Evolutionary conservation across 2,113 vertebrate genomes (phyloP), one percentile per base, ranked within the genome.

Genomic region (Albula glossodonta): DNA sequence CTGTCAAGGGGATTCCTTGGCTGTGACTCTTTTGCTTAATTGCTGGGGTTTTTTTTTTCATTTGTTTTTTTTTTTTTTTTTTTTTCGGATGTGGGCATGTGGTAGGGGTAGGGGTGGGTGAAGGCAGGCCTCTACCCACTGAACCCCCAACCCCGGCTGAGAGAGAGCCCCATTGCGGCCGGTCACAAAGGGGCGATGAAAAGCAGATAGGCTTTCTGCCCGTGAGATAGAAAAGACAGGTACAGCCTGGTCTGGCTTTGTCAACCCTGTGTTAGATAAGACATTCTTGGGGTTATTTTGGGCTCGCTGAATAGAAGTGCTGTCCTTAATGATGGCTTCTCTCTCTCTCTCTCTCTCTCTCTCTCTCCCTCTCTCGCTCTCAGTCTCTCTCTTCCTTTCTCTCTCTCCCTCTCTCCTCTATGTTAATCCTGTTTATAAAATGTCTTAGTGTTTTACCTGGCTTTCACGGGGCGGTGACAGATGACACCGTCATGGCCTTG

Each of bases 361-460:
- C 57, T 22, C 51, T n/a, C 85, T 31, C 77, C 57, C 53, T 48
- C 8, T 63, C 63, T 31, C 31, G 31, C 31, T 41, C 31, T 41
- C 31, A 41, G 31, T 83, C 86, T 81, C 56, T 78, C 77, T 74
- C 83, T 82, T 31, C 50, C 53, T 87, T 15, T 1, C 51, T 60
- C 74, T 79, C 74, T 22, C 41, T 11, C 56, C 50, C 77, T 51
- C 63, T 51, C 49, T 31, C 17, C 22, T 50, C 79, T 1, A 52
- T 48, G 86, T 81, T 93, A 93, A 93, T 93, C 91, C 90, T 86
- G 89, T 91, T 92, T 90, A 82, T 88, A 88, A 87, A 91, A 88
- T 77, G 51, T 92, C 89, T 91, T 88, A 89, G 89, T 84, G 86
- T 86, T 87, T 87, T 85, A 89, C 85, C 88, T 87, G 85, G 79